Percentiles rank a stretch among this genome's conserved stretches.
Conservation (phyloP, 2,113 vertebrate genomes). For the Notarius quadriscutis region DNA sequence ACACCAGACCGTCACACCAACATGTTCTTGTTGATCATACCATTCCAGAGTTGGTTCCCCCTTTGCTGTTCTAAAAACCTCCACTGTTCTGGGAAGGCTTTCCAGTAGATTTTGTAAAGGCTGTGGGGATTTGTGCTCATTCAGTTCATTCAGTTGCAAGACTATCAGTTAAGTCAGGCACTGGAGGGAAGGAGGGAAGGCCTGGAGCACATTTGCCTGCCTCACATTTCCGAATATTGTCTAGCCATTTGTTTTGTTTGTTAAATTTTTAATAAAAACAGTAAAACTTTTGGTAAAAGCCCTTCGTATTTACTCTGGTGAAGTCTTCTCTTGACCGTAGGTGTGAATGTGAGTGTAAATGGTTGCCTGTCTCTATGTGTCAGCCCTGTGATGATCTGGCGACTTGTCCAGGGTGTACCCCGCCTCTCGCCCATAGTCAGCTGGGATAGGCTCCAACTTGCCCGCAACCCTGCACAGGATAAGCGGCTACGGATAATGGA, state of each 20-base stretch:
- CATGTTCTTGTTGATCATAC: background rate
- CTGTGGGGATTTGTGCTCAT: background rate
- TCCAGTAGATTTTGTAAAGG: background rate
- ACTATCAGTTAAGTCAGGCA: background rate
- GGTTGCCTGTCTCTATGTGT: no score
- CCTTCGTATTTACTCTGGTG: no score
- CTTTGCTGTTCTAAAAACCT: background rate
- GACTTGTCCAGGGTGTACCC: no score
- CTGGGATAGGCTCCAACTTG: no score
- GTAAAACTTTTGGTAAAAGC: background rate
- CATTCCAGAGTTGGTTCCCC: background rate
- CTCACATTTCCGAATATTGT: background rate
- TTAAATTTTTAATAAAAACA: constrained; percentile 3
- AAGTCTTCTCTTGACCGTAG: no score
- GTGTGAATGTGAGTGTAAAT: no score
- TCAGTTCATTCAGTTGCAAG: no score
- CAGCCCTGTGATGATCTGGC: no score
- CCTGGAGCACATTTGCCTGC: background rate
- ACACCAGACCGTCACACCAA: background rate
- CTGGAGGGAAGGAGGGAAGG: background rate
- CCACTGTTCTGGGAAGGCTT: background rate
- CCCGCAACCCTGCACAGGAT: no score
- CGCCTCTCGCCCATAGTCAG: no score
- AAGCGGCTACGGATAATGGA: no score
- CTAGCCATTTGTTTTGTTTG: background rate